Evolutionary conservation across 2,888 invertebrate species (phyloP), one percentile per base, ranked within the genome.

Genomic region (Amphiduros pacificus): DNA sequence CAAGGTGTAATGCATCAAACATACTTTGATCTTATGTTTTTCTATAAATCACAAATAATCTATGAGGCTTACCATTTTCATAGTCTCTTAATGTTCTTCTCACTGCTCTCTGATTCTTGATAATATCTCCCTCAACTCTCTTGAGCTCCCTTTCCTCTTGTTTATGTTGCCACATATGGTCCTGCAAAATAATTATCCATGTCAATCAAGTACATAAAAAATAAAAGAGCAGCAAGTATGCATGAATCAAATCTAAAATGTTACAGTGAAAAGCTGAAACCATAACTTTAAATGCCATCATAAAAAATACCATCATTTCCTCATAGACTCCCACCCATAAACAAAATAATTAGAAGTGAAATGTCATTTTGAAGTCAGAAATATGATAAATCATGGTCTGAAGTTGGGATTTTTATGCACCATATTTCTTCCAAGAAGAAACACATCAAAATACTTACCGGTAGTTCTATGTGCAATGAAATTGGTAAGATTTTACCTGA

Each of bases 91-190:
- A 71, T 27, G 77, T 71, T 41, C 76, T 76, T 55, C 78, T 61
- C 14, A 81, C 76, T 27, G 74, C 68, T 44, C 77, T 67, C 63
- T 80, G 78, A 60, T 79, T 79, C 62, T 81, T 81, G 28, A 79
- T 73, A 29, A 81, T 76, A 64, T 81, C 81, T 20, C 81, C 80
- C 62, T 81, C 80, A 26, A 70, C 67, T 36, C 80, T 60, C 62
- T 80, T 80, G 56, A 80, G 63, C 60, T 79, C 80, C 57, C 81
- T 58, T 61, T 80, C 80, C 53, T 77, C 77, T 62, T 81, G 80
- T 63, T 81, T 81, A 60, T 79, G 79, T 65, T 79, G 77, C 77
- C 80, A 81, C 81, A 81, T 81, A 68, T 78, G 78, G 56, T 80
- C 79, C 80, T 80, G 55, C 3, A 67, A 31, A 24, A 51, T 24